Evolutionary conservation across 2,797 vertebrate species (phyloP).

Genomic region (Sebastes flavidus): DNA sequence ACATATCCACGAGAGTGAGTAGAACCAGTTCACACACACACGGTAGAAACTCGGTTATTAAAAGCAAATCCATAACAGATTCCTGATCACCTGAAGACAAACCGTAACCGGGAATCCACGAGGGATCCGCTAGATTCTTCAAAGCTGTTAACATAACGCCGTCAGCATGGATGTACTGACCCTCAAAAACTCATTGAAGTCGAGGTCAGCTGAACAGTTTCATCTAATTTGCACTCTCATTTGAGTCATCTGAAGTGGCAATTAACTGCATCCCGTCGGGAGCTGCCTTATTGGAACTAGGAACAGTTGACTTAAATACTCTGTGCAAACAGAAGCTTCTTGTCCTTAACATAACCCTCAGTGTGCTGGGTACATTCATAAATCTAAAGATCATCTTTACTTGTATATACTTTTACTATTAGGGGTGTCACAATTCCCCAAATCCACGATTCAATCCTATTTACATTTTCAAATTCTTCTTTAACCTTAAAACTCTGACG

Average conservation of each 20-base stretch:
- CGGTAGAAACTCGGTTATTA: slow-evolving; percentile 11
- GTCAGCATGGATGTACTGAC: slow-evolving; percentile 13
- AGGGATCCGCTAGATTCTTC: neutral
- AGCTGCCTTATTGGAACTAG: slow-evolving; percentile 26
- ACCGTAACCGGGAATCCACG: neutral
- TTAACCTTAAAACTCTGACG: no score
- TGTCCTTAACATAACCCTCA: neutral
- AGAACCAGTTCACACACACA: slow-evolving; percentile 7
- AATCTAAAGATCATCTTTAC: neutral
- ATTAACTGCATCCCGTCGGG: slow-evolving; percentile 44
- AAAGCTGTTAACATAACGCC: neutral
- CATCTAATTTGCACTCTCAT: slow-evolving; percentile 48
- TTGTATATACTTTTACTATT: neutral
- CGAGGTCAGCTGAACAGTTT: slow-evolving; percentile 50
- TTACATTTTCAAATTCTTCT: no score
- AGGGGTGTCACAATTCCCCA: neutral
- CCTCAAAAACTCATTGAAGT: slow-evolving; percentile 32
- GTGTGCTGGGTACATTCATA: neutral
- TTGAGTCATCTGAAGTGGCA: slow-evolving; percentile 49
- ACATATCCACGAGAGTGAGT: slow-evolving; percentile 27
- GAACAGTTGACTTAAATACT: slow-evolving; percentile 31
- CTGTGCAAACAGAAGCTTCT: slow-evolving; percentile 20
- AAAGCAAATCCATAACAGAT: slow-evolving; percentile 54
- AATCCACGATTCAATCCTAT: neutral
- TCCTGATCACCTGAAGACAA: slow-evolving; percentile 37